phyloP scores from a whole-genome alignment of 2,113 vertebrate species.

The Ivindomyrus marchei region DNA sequence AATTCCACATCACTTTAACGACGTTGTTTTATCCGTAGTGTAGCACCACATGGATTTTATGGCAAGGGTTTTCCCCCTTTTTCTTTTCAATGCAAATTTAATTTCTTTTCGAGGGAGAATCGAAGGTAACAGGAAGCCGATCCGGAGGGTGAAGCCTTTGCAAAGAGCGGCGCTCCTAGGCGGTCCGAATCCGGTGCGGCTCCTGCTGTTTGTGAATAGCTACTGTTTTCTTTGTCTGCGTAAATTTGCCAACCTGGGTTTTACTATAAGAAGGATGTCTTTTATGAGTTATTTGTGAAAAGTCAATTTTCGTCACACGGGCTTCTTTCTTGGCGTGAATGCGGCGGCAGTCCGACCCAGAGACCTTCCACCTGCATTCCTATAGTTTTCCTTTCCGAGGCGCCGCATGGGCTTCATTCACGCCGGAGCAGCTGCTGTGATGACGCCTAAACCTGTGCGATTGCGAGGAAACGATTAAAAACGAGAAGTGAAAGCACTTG shows the following conservation, averaged over 20 bases:
- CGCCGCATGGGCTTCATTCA: not conserved
- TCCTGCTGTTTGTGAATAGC: not conserved
- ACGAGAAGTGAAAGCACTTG: not conserved
- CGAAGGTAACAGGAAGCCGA: conserved; percentile 32
- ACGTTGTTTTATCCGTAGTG: conserved; percentile 39
- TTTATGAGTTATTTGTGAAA: not conserved
- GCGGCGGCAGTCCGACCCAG: not conserved
- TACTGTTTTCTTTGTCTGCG: not conserved
- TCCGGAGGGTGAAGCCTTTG: not conserved
- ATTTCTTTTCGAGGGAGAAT: conserved; percentile 43
- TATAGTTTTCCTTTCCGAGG: conserved; percentile 12
- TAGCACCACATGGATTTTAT: conserved; percentile 45
- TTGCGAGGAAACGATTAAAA: not conserved
- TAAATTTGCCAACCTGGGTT: conserved; percentile 5
- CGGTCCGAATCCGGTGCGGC: not conserved
- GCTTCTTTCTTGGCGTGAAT: not conserved
- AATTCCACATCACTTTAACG: conserved; percentile 36
- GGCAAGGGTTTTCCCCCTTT: not conserved
- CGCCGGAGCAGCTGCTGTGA: not conserved
- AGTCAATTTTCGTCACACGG: not conserved
- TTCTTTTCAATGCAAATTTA: conserved; percentile 31
- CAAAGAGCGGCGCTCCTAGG: not conserved
- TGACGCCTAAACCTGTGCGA: not conserved
- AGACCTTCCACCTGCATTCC: conserved; percentile 23
- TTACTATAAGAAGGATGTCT: conserved; percentile 1